Conservation (phyloP, 2,113 vertebrate genomes). For the Harpagus bidentatus region DNA sequence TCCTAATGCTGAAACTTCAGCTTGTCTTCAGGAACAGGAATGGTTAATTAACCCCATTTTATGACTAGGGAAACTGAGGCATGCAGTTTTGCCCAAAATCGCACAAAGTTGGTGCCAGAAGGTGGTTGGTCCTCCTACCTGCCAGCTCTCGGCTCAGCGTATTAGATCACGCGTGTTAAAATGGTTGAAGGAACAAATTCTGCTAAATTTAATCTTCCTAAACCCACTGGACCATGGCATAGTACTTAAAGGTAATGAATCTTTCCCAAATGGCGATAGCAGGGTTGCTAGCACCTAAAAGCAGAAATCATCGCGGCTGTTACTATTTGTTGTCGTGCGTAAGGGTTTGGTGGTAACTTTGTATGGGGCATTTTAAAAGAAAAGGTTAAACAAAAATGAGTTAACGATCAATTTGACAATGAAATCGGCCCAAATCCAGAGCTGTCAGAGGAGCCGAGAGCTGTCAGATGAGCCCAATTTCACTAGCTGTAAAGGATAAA, state of each 20-base stretch:
- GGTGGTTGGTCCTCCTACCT: neutral
- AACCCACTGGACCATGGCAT: neutral
- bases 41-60: fast-evolving
- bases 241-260: neutral
- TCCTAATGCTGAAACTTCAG: neutral
- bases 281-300: neutral
- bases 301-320: neutral
- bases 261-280: fast-evolving
- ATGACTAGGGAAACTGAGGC: neutral
- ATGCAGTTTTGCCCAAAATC: fast-evolving
- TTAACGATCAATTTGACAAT: conserved; percentile 64
- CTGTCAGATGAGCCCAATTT: conserved; percentile 69
- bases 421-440: conserved; percentile 70
- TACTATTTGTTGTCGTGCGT: neutral
- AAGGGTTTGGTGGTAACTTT: neutral
- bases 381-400: conserved; percentile 69
- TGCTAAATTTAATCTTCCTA: neutral
- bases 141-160: neutral
- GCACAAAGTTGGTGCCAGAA: fast-evolving
- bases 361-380: conserved; percentile 36
- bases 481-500: conserved; percentile 66
- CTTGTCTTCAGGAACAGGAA: neutral
- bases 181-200: neutral
- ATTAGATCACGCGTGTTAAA: fast-evolving
- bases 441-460: conserved; percentile 68